These are phyloP conservation scores for Ibycter americanus DNA, from an alignment of 2,797 vertebrate genomes.

Conservation along the genomic window DNA sequence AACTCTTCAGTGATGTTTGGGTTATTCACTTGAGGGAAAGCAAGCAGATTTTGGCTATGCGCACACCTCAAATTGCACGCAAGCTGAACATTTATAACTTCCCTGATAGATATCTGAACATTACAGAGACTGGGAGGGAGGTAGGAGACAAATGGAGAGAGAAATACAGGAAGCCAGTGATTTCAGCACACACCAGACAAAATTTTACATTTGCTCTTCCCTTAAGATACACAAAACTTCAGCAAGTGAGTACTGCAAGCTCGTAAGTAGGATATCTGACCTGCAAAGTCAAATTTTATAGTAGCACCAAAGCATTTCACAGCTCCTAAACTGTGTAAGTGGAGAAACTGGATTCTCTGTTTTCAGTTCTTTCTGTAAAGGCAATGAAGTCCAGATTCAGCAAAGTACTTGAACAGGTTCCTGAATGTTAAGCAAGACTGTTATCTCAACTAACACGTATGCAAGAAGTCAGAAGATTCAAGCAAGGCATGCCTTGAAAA, in stretches of 20 bases:
- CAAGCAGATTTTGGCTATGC: neutral
- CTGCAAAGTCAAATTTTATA: neutral
- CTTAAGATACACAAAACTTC: neutral
- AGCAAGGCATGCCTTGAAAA: neutral
- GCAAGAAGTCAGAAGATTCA: neutral
- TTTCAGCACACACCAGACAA: neutral
- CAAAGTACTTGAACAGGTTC: neutral
- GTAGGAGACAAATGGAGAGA: neutral
- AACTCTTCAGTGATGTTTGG: neutral
- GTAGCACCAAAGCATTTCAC: neutral
- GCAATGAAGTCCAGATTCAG: neutral
- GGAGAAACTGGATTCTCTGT: neutral
- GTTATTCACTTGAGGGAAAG: neutral
- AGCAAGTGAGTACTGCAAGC: neutral
- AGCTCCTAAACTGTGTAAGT: neutral
- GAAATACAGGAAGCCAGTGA: neutral
- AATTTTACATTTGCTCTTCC: neutral
- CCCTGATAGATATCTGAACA: neutral
- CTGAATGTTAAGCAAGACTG: neutral
- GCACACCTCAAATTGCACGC: neutral
- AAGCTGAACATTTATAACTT: neutral
- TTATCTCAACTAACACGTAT: neutral
- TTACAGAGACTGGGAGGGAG: neutral
- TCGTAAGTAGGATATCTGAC: neutral
- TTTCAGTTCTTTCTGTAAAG: neutral